Percentiles rank a stretch among this genome's conserved stretches.
Conservation (phyloP, 2,888 invertebrate genomes). For the Resseliella maxima region DNA sequence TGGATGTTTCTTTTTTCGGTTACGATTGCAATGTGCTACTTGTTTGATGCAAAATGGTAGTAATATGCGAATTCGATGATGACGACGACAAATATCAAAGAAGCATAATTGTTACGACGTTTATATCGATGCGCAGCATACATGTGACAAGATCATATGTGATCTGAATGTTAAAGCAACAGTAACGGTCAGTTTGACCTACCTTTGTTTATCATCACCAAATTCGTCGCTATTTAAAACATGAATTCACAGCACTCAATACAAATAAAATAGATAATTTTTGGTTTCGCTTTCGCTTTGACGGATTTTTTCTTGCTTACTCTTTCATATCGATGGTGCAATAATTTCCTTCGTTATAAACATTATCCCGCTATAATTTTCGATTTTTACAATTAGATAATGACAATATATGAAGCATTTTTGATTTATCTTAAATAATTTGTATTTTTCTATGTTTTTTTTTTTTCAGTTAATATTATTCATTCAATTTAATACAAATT, state of each 20-base stretch:
- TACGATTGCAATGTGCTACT: background rate
- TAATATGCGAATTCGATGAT: background rate
- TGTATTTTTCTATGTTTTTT: too few species aligned
- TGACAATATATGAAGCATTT: too few species aligned
- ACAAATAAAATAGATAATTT: background rate
- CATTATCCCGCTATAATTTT: too few species aligned
- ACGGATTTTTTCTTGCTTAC: background rate
- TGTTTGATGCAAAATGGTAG: background rate
- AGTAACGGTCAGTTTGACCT: constrained; percentile 29
- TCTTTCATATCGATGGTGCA: too few species aligned
- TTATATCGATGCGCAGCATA: background rate
- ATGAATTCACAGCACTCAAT: background rate
- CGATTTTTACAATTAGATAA: too few species aligned
- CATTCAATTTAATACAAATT: too few species aligned
- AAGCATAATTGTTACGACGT: background rate
- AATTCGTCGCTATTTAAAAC: background rate
- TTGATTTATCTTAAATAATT: too few species aligned
- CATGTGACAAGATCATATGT: background rate
- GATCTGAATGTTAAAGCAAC: background rate
- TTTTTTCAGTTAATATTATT: too few species aligned
- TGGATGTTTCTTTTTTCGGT: too few species aligned
- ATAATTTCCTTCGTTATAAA: too few species aligned
- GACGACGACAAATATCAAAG: constrained; percentile 9
- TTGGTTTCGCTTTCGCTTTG: background rate
- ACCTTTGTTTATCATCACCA: background rate